Conservation (phyloP, 2,113 vertebrate species). For the Dissostichus mawsoni region DNA sequence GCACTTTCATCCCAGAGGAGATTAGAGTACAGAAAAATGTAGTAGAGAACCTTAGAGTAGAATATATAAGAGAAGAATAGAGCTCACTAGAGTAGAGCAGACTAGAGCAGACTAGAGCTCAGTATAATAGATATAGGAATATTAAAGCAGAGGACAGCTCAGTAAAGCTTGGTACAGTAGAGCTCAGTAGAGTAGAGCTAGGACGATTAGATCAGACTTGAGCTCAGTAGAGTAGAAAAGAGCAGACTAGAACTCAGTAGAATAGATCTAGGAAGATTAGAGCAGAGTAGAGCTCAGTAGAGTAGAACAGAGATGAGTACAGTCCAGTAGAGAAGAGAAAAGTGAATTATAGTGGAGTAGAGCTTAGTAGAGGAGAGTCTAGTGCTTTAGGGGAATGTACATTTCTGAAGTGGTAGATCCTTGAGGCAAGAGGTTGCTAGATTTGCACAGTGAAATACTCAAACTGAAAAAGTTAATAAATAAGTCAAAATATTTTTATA, state of each 20-base stretch:
- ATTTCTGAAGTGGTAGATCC: neutral
- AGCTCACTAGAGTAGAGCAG: neutral
- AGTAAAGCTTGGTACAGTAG: no score
- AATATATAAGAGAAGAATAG: neutral
- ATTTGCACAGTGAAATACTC: neutral
- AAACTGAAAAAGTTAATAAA: neutral
- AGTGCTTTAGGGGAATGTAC: neutral
- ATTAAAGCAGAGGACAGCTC: neutral
- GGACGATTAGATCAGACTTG: neutral
- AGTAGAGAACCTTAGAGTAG: neutral
- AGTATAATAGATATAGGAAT: neutral
- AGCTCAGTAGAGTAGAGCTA: neutral
- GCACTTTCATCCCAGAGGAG: neutral
- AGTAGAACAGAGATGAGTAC: neutral
- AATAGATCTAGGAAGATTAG: neutral
- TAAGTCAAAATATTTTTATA: neutral
- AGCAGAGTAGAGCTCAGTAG: neutral
- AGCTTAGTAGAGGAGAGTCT: neutral
- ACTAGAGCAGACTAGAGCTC: neutral
- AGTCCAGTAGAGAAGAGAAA: neutral
- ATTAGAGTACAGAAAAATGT: neutral
- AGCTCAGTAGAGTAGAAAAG: no score
- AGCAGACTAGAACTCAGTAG: neutral
- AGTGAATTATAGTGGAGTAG: neutral
- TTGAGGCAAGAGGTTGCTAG: neutral